Base-by-base conservation (phyloP, 2,888 invertebrate species). In the Meteorus colon region DNA sequence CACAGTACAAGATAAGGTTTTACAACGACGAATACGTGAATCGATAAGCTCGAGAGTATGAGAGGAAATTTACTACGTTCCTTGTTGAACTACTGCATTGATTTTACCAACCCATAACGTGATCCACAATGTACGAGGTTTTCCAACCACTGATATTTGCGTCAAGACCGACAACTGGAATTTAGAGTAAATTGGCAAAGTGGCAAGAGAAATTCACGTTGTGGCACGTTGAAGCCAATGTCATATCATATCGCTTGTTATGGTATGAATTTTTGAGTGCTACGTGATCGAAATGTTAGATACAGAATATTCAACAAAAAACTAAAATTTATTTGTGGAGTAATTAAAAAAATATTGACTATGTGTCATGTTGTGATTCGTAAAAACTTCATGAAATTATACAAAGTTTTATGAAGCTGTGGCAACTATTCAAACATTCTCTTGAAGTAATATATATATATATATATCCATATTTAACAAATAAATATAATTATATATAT, bases 1-100 rank as follows among this genome's bases (percentile, higher is more conserved):
- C 72, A 48, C 72, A 72, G 48, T 72, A 72, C 72, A 72, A 72
- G 72, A 72, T 72, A 72, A 72, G 63, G 63, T 72, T 72, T 72
- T 72, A 72, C 72, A 72, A 63, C 72, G 62, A 65, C 41, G 63
- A 72, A 72, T 72, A 63, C 63, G 72, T 41, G 29, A 72, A 72
- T 72, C 72, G 72, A 72, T 72, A 63, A 72, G 63, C 62, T 31
- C 8, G 45, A 14, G 63, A 62, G 72, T 45, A 27, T 14, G 29
- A 37, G 48, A 41, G 71, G 62, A 29, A 41, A 72, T 65, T 63
- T 48, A 72, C 63, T 27, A 24, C n/a, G 27, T 45, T 65, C 63
- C 45, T 48, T 31, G 63, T 48, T 63, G 63, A 63, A 55, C 31
- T 27, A 72, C 45, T 48, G 45, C 31, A 72, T 72, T 31, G 72